Evolutionary conservation across 1,140 invertebrate genomes (phyloP).

Genomic region (Amphibalanus amphitrite): DNA sequence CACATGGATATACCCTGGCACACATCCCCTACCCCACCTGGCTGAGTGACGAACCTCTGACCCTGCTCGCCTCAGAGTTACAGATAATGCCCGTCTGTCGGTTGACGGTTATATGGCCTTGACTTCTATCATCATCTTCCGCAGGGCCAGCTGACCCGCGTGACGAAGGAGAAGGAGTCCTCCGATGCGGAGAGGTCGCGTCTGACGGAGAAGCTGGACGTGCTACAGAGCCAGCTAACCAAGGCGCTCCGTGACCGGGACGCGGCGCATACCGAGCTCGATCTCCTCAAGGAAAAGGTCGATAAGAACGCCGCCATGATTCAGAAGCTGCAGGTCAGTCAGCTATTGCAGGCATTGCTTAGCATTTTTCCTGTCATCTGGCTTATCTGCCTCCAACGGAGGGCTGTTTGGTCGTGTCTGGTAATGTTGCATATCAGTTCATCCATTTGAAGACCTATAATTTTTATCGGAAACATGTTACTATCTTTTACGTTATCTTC

Average conservation of each 20-base stretch:
- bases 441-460: background rate
- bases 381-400: background rate
- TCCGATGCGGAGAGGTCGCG: constrained; percentile 61
- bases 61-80: too few relatives aligned
- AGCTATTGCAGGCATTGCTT: background rate
- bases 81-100: too few relatives aligned
- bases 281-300: constrained; percentile 67
- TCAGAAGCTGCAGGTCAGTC: constrained; percentile 27
- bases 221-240: constrained; percentile 53
- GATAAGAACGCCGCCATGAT: constrained; percentile 55
- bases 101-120: too few relatives aligned
- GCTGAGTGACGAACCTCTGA: too few relatives aligned
- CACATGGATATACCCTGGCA: too few relatives aligned
- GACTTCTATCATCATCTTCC: too few relatives aligned
- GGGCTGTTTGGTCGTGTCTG: background rate
- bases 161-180: constrained; percentile 71
- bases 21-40: too few relatives aligned
- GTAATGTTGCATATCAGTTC: background rate
- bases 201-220: constrained; percentile 50
- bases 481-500: background rate
- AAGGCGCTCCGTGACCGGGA: constrained; percentile 72
- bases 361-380: too few relatives aligned
- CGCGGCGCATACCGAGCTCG: constrained; percentile 60
- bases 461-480: background rate
- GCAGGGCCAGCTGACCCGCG: constrained; percentile 38